phyloP scores from a whole-genome alignment of 2,797 vertebrate species.

The Gorsachius magnificus region DNA sequence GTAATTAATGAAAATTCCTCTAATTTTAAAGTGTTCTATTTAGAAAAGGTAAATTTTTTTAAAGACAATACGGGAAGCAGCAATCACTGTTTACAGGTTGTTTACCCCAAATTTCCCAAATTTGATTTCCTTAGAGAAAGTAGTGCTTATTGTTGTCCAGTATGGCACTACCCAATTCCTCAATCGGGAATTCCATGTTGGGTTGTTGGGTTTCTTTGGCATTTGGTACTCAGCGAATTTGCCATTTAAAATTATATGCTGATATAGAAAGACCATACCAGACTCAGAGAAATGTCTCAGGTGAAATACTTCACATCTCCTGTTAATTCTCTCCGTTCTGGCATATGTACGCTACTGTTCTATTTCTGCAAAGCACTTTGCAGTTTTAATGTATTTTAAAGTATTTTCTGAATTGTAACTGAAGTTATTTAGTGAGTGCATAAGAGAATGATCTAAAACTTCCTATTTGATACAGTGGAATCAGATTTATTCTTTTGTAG shows the following conservation, averaged over 20 bases:
- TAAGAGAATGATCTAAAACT: not conserved
- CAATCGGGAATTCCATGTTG: not conserved
- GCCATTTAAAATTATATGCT: not conserved
- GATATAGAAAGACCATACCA: not conserved
- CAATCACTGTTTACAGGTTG: not conserved
- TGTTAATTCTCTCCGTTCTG: not conserved
- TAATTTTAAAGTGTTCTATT: not conserved
- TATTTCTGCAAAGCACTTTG: not conserved
- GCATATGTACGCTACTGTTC: not conserved
- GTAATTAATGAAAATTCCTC: not conserved
- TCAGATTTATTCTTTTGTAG: not conserved
- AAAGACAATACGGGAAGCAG: not conserved
- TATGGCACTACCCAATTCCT: not conserved
- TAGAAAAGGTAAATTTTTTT: not conserved
- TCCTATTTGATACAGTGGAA: not conserved
- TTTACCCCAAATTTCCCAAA: not conserved
- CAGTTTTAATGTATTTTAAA: not conserved
- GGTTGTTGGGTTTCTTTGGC: not conserved
- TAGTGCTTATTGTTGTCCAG: not conserved
- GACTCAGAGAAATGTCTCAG: not conserved
- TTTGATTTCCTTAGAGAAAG: not conserved
- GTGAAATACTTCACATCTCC: not conserved
- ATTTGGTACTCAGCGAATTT: not conserved
- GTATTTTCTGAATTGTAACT: not conserved
- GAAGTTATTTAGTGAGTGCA: not conserved